Evolutionary conservation across 1,140 invertebrate genomes (phyloP).

Genomic region (Diorhabda sublineata): DNA sequence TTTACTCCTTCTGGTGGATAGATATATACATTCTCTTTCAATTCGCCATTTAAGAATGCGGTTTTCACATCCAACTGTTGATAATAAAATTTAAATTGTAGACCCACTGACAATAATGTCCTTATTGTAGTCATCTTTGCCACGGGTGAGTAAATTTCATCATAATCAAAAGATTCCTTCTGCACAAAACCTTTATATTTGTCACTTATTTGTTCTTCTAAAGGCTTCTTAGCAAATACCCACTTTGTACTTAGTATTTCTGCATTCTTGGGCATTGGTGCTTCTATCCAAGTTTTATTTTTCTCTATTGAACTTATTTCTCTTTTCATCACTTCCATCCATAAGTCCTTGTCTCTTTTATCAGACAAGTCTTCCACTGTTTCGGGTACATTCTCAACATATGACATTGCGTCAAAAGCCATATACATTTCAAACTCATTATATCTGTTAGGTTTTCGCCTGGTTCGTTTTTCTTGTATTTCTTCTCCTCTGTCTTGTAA

Average conservation of each 20-base stretch:
- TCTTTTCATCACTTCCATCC: constrained; percentile 42
- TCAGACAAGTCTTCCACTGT: background rate
- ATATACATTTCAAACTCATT: constrained; percentile 26
- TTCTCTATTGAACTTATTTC: constrained; percentile 14
- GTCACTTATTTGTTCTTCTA: too few species aligned
- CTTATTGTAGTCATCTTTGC: too few species aligned
- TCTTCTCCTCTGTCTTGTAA: background rate
- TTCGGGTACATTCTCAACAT: constrained; percentile 22
- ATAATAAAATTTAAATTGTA: too few species aligned
- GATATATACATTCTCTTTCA: too few species aligned
- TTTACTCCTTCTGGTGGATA: too few species aligned
- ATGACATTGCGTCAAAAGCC: constrained; percentile 20
- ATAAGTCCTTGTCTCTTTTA: constrained; percentile 31
- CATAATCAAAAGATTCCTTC: too few species aligned
- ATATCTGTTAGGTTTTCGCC: constrained; percentile 4
- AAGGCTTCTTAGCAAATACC: constrained; percentile 43
- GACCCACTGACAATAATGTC: too few species aligned
- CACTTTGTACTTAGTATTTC: constrained; percentile 42
- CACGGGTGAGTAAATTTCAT: too few species aligned
- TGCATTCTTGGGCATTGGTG: constrained; percentile 30
- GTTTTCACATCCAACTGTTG: too few species aligned
- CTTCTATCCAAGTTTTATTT: constrained; percentile 43
- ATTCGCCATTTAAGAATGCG: too few species aligned
- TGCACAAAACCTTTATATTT: too few species aligned
- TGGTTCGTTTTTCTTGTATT: too few species aligned